These are phyloP conservation scores for Rhyacichthys aspro DNA, from an alignment of 2,797 vertebrate genomes.

Conservation along the genomic window DNA sequence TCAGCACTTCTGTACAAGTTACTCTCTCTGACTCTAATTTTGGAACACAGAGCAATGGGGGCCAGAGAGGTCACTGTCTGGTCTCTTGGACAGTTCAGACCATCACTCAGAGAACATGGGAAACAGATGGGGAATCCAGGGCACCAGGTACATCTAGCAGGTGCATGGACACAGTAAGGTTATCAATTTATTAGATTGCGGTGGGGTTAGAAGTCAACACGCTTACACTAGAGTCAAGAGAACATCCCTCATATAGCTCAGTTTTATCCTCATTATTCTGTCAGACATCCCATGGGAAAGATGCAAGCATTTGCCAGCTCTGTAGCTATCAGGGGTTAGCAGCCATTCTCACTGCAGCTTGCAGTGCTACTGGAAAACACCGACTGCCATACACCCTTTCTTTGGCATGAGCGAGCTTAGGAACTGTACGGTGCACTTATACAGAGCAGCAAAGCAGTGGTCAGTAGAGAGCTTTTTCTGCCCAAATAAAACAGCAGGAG, in stretches of 20 bases:
- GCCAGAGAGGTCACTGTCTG: slow-evolving; percentile 48
- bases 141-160: slow-evolving; percentile 12
- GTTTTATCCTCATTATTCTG: slow-evolving; percentile 60
- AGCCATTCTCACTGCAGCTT: slow-evolving; percentile 56
- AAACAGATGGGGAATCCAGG: slow-evolving; percentile 35
- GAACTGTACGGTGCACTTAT: slow-evolving; percentile 23
- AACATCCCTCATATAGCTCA: slow-evolving; percentile 42
- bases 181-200: slow-evolving; percentile 60
- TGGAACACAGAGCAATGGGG: slow-evolving; percentile 1
- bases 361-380: slow-evolving; percentile 44
- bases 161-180: slow-evolving; percentile 19
- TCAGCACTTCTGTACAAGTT: slow-evolving; percentile 42
- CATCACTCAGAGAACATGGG: slow-evolving; percentile 35
- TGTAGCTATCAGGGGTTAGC: slow-evolving; percentile 55
- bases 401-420: slow-evolving; percentile 35
- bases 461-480: slow-evolving; percentile 26
- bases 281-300: slow-evolving; percentile 47
- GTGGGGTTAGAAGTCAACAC: slow-evolving; percentile 60
- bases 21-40: slow-evolving; percentile 29
- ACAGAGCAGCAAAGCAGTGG: slow-evolving; percentile 23
- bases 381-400: slow-evolving; percentile 36
- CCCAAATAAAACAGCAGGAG: slow-evolving; percentile 29
- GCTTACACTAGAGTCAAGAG: slow-evolving; percentile 53
- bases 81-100: slow-evolving; percentile 34
- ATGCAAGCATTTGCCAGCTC: slow-evolving; percentile 49